Base-by-base conservation (phyloP, 2,797 vertebrate species). In the Melanotaenia parkinsoni region DNA sequence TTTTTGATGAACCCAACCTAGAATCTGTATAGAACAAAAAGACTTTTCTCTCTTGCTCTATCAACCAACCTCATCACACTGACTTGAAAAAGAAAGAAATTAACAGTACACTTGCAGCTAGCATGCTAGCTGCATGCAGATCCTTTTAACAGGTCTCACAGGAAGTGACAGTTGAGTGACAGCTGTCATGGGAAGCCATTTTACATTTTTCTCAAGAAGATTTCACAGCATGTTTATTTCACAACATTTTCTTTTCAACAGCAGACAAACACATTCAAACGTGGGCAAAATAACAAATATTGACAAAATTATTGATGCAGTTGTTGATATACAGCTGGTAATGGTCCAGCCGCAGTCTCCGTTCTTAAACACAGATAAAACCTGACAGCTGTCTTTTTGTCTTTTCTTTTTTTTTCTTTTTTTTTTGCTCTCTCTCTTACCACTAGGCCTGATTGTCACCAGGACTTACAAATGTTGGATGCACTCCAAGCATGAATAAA, bases 401-500 rank as follows among this genome's bases (percentile, higher is more conserved):
- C 10, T 37, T 9, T 71, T 3, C 45, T 53, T 51, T n/a, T 47
- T 8, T 54, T 53, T 51, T n/a, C 20, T 8, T 65, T 45, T 50
- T 16, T 54, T 50, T 62, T 53, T 33, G 2, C 26, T 28, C 26
- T 28, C 26, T 14, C 12, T 58, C 16, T 1, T 43, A 65, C 51
- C 50, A 57, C 20, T 40, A 20, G 14, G 14, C 35, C 51, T 40
- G 33, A 66, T 74, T 70, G 57, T 60, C 67, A 74, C 61, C 32
- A 57, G 38, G 45, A 50, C 47, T 47, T 47, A 50, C 20, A 50
- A 5, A 50, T 50, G 8, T 22, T 50, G 47, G 30, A 73, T 30
- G 3, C 16, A n/a, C 69, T 56, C 40, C 57, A 33, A 63, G 74
- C 68, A 58, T 77, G 68, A 77, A 82, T 80, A 67, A 22, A 72